Evolutionary conservation across 2,888 invertebrate genomes (phyloP), one percentile per base, ranked within the genome.

Genomic region (Lordiphosa fenestrarum): DNA sequence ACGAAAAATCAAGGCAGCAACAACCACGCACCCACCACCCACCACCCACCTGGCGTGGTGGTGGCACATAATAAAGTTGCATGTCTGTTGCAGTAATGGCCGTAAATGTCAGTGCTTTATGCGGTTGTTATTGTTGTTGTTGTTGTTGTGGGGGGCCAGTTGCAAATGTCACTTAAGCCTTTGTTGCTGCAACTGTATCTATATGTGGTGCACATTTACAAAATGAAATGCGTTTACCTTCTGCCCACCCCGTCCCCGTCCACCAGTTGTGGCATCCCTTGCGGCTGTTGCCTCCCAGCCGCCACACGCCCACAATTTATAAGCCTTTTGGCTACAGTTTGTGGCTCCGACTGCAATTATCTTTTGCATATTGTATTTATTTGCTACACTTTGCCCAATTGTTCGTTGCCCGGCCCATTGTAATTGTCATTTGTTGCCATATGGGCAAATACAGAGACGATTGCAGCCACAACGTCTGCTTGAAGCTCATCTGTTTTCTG

Each of bases 311-410:
- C 78, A 70, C 72, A 84, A 72, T 74, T 84, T 74, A 72, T 72
- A 84, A 84, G 84, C 84, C 78, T 77, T 78, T 84, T 69, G 78
- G 78, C 82, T 63, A 73, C 84, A 80, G 73, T 82, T 81, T 87
- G 86, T 76, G 84, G 81, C 75, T 82, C 82, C 81, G 73, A 80
- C 75, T 78, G 84, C 86, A 86, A 87, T 87, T 87, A 87, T 87
- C 83, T 73, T 74, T 73, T 84, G 82, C 72, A 86, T 84, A 86
- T 81, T 72, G 74, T 75, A 85, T 80, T 76, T 81, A 73, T 71
- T 80, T 81, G 86, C 83, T 82, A 75, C 85, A 84, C 80, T 84
- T 72, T 82, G 70, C 52, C 53, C 80, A 82, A 82, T 78, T 81
- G 85, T 81, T 70, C 71, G 69, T 49, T 66, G 60, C 56, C 63